Conservation (phyloP, 2,113 vertebrate species). For the Lutjanus erythropterus region DNA sequence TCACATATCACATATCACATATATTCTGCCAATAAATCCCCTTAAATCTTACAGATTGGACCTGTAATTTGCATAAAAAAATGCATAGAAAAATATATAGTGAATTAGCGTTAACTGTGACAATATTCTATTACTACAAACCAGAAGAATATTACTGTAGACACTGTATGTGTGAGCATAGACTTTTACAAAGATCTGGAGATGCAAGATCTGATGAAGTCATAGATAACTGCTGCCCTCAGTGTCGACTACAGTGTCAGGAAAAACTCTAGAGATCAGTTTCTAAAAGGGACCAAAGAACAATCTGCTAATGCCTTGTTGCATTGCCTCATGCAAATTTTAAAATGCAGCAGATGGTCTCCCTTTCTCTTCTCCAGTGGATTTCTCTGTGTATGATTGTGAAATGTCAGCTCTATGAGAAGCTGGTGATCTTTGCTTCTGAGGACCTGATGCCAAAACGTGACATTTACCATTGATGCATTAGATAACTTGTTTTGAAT, state of each 20-base stretch:
- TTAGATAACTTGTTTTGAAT: not conserved
- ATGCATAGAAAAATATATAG: too few species aligned
- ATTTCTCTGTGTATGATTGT: not conserved
- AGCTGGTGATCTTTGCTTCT: conserved; percentile 1
- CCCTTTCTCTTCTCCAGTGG: not conserved
- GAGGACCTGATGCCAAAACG: not conserved
- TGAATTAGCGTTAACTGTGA: too few species aligned
- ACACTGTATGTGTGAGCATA: not conserved
- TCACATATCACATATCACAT: too few species aligned
- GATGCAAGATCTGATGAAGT: not conserved
- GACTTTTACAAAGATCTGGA: not conserved
- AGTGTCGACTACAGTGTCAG: not conserved
- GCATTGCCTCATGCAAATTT: not conserved
- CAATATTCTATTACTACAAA: not conserved
- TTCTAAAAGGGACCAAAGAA: not conserved
- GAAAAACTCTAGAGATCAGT: not conserved
- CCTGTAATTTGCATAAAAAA: too few species aligned
- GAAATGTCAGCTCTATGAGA: conserved; percentile 6
- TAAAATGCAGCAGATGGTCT: not conserved
- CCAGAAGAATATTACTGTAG: not conserved
- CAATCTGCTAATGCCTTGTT: not conserved
- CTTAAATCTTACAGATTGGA: too few species aligned
- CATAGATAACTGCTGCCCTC: not conserved
- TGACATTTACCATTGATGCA: conserved; percentile 6
- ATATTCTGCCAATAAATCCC: too few species aligned